Conservation (phyloP, 2,888 invertebrate genomes). For the Rhagophthalmus giganteus region DNA sequence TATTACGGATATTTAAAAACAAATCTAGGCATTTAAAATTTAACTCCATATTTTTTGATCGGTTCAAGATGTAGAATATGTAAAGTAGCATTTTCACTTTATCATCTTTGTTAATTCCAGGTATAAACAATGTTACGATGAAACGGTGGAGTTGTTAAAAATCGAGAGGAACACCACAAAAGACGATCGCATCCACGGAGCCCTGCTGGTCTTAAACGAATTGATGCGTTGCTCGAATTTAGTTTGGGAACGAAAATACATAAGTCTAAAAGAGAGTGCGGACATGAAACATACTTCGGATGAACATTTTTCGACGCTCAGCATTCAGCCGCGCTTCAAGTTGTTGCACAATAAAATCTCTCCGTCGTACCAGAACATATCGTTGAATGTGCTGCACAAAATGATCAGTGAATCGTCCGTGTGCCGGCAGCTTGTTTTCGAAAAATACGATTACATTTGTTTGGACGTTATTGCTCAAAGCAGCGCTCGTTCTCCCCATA, state of each 20-base stretch:
- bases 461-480: constrained; percentile 79
- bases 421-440: constrained; percentile 78
- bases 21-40: background rate
- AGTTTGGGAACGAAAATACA: constrained; percentile 81
- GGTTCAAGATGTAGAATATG: too few relatives aligned
- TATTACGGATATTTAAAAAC: too few relatives aligned
- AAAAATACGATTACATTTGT: constrained; percentile 82
- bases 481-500: constrained; percentile 68
- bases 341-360: constrained; percentile 53
- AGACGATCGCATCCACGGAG: constrained; percentile 92
- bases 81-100: too few relatives aligned
- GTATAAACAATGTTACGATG: constrained; percentile 91
- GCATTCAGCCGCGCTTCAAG: constrained; percentile 53
- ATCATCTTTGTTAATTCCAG: too few relatives aligned
- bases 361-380: constrained; percentile 54
- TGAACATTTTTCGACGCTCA: constrained; percentile 45
- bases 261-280: constrained; percentile 63
- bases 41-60: too few relatives aligned
- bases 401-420: constrained; percentile 83
- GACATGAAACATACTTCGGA: constrained; percentile 46
- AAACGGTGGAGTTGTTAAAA: constrained; percentile 80
- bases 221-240: constrained; percentile 88
- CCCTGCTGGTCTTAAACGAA: constrained; percentile 90
- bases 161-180: constrained; percentile 71
- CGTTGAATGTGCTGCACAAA: constrained; percentile 58